Base-by-base conservation (phyloP, 2,113 vertebrate genomes). In the Mirounga angustirostris region DNA sequence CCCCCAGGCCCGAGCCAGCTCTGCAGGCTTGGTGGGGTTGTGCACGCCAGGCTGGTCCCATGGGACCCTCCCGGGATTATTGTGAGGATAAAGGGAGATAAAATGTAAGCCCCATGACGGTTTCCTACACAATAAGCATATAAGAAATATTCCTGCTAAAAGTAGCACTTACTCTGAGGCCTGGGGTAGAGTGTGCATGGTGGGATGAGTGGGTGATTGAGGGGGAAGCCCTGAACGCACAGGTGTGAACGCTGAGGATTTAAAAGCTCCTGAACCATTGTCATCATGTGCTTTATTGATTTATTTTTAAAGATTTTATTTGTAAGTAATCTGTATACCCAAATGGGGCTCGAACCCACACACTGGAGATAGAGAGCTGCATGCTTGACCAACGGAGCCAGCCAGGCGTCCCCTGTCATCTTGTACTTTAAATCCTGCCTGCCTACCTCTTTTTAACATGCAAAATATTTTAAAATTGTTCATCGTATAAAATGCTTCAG, bases 1-100 rank as follows among this genome's bases (percentile, higher is more conserved):
- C 0, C 0, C 43, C 26, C 43, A 13, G 82, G 19, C 40, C 1
- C 2, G 1, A 0, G 0, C 28, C 58, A 3, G 46, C n/a, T 56
- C 8, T 52, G 18, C 3, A 18, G 13, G 16, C 58, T 18, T 19
- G 24, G 7, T 0, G 1, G 33, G 54, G 30, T 7, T 6, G 26
- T 3, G 2, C 73, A 21, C 36, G 9, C 3, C 2, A 33, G 30
- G 9, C 36, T 30, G 63, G 30, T 83, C 28, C 24, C 13, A 30
- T 22, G 7, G 36, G 74, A 59, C 43, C 54, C 13, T 79, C 1
- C 1, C 15, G 16, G 54, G 43, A 16, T 46, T 58, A 21, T 11
- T n/a, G 59, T 52, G 40, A 83, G 19, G 36, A n/a, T 5, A 2
- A 36, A 78, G 19, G 10, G 74, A 69, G 36, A 33, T 2, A 33